phyloP scores from a whole-genome alignment of 2,797 vertebrate species.

The Phyllotis vaccarum region DNA sequence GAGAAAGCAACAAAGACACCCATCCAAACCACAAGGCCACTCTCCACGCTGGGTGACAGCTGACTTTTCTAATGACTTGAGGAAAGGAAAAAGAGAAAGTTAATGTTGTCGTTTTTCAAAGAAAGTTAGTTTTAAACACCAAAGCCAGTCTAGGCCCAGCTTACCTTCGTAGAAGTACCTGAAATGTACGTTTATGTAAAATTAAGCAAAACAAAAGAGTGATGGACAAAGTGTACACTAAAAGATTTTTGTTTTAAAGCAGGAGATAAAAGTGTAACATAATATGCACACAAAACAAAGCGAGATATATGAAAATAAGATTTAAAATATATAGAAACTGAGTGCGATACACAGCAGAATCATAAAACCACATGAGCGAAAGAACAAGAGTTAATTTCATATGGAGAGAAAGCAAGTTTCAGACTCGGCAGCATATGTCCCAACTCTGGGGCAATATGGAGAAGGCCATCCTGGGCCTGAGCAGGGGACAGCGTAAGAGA shows the following conservation, averaged over 20 bases:
- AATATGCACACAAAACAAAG: constrained; percentile 37
- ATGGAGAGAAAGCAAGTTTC: neutral
- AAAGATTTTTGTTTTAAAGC: constrained; percentile 5
- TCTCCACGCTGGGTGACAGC: neutral
- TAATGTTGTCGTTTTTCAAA: neutral
- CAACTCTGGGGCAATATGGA: neutral
- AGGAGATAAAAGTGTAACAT: constrained; percentile 3
- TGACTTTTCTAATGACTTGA: neutral
- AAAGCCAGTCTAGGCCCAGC: neutral
- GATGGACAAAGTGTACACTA: neutral
- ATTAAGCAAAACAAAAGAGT: constrained; percentile 16
- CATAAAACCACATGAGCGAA: constrained; percentile 24
- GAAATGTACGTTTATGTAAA: neutral
- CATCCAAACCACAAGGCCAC: neutral
- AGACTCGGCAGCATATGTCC: neutral
- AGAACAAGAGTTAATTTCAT: neutral
- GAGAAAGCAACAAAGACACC: neutral
- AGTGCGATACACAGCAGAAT: constrained; percentile 23
- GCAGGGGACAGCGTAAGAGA: neutral
- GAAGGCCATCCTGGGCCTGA: neutral
- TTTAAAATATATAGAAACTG: constrained; percentile 17
- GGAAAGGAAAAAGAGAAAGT: neutral
- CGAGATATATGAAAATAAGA: neutral
- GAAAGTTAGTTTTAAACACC: neutral
- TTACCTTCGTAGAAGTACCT: neutral